Percentiles rank a stretch among this genome's conserved stretches.
These are phyloP conservation scores for Cantharis lateralis DNA, from an alignment of 2,888 invertebrate genomes.

Conservation along the genomic window DNA sequence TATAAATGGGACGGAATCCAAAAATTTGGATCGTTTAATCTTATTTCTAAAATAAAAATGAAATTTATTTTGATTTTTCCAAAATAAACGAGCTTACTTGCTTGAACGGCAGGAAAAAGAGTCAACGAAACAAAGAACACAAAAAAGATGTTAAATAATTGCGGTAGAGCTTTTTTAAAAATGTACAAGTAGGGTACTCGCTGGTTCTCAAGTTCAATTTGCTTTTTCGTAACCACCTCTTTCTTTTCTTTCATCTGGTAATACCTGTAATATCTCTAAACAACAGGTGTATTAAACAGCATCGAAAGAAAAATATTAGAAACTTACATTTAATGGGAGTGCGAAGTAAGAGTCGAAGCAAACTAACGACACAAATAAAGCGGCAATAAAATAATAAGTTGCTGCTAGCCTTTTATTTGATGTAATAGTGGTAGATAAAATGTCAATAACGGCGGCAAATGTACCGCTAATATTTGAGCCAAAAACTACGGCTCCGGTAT, in stretches of 20 bases:
- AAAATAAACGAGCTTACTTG: conserved; percentile 61
- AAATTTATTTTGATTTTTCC: background rate
- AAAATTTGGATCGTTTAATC: conserved; percentile 60
- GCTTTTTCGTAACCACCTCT: conserved; percentile 59
- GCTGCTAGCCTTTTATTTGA: conserved; percentile 82
- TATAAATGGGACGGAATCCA: conserved; percentile 65
- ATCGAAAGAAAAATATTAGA: background rate
- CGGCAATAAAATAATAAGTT: conserved; percentile 96
- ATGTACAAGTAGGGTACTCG: conserved; percentile 70
- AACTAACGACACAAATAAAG: conserved; percentile 85
- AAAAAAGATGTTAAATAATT: conserved; percentile 90
- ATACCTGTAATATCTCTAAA: conserved; percentile 83
- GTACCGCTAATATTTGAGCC: conserved; percentile 93
- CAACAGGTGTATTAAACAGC: background rate
- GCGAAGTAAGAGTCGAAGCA: conserved; percentile 97
- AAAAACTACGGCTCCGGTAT: conserved; percentile 92
- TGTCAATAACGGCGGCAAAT: conserved; percentile 77
- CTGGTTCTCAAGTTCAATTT: conserved; percentile 48
- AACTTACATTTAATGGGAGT: conserved; percentile 87
- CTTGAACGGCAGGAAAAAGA: conserved; percentile 87
- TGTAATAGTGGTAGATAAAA: conserved; percentile 69
- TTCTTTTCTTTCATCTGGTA: conserved; percentile 74
- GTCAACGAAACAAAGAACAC: conserved; percentile 90
- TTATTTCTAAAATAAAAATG: conserved; percentile 57
- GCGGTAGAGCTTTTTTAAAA: conserved; percentile 74